Conservation (phyloP, 2,888 invertebrate species). For the Cataglyphis rosenhaueri region DNA sequence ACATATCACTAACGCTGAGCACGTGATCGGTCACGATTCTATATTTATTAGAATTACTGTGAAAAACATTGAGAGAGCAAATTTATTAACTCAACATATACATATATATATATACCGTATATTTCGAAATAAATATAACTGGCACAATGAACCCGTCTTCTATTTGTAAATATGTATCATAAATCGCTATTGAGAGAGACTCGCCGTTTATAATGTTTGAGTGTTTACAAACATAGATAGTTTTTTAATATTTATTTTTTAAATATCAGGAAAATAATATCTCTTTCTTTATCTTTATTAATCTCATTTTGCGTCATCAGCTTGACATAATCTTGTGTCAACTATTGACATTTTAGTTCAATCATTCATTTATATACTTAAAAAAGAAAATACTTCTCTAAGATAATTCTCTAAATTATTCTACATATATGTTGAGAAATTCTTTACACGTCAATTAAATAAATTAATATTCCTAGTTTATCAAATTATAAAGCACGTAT, state of each 20-base stretch:
- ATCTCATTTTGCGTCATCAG: not conserved
- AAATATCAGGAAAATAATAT: not conserved
- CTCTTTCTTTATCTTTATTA: not conserved
- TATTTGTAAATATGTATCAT: constrained; percentile 4
- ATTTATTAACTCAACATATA: constrained; percentile 12
- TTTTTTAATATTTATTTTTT: not conserved
- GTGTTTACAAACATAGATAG: not conserved
- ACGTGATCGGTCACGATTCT: constrained; percentile 32
- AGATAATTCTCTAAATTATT: not conserved
- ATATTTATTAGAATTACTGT: constrained; percentile 19
- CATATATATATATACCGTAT: not conserved
- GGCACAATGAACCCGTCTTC: not conserved
- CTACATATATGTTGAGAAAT: not conserved
- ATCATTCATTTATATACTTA: constrained; percentile 3
- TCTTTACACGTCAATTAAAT: not conserved
- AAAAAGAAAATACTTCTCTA: not conserved
- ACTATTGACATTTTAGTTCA: not conserved
- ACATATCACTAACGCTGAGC: not conserved
- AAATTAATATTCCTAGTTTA: constrained; percentile 9
- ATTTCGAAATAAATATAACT: constrained; percentile 30
- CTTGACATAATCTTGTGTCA: not conserved
- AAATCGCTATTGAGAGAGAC: not conserved
- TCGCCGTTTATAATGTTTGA: not conserved
- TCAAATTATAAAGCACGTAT: not conserved
- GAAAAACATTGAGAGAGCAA: not conserved